Evolutionary conservation across 2,797 vertebrate species (phyloP), one percentile per base, ranked within the genome.

Genomic region (Botia kubotai): DNA sequence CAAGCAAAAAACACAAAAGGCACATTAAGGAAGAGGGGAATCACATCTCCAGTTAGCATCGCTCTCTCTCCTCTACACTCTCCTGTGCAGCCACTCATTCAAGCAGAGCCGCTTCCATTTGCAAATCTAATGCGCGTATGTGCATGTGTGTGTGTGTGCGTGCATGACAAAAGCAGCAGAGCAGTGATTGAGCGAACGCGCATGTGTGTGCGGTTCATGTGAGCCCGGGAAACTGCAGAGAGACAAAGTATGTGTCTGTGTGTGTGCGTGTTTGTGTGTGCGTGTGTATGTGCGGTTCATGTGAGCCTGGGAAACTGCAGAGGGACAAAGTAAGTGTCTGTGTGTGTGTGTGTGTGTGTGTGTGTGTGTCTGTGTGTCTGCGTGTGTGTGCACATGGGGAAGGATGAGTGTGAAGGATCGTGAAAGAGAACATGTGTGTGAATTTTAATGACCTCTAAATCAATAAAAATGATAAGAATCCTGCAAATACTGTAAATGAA

Each of bases 1-100:
- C 62, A 63, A 62, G 80, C 50, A 73, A 80, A 84, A 85, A 85
- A 58, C 86, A 92, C 88, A 92, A 89, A 90, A 87, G 88, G 81
- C 85, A 87, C 23, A 77, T 87, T 88, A 87, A 89, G 87, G 84
- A 89, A 91, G 86, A 89, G 84, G 87, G 87, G 87, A 88, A 86
- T 80, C 85, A 81, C 70, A 67, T 84, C 80, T 83, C 82, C 84
- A 69, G 23, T 86, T 84, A 86, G 86, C 81, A 70, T 83, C 52
- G 52, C 19, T 75, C 65, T 48, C 57, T 78, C 55, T 26, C 80
- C 74, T 84, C 70, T 62, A 4, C 17, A 33, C 67, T 67, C 60
- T 75, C 55, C 50, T 58, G 63, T 68, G 19, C 78, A 65, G 78
- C 82, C 74, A 66, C 72, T 83, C 73, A 58, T 83, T 72, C 67